phyloP scores from a whole-genome alignment of 2,113 vertebrate genomes.

The Sakesphorus luctuosus region DNA sequence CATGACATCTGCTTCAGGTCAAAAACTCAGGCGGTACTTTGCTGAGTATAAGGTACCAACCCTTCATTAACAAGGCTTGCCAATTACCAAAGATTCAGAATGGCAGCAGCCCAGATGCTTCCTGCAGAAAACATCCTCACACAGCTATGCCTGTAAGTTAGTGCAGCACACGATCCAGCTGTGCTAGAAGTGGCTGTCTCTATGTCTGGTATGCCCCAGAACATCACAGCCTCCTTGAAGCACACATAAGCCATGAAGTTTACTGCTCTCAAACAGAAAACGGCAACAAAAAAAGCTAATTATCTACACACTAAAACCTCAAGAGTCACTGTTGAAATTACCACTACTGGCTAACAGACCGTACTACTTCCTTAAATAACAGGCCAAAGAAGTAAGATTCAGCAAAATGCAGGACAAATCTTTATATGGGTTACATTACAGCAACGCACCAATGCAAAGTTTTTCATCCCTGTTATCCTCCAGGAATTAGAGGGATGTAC shows the following conservation, averaged over 20 bases:
- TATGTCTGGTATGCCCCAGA: neutral
- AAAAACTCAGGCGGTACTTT: neutral
- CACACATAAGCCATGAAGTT: neutral
- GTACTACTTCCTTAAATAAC: neutral
- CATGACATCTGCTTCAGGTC: neutral
- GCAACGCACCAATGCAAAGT: neutral
- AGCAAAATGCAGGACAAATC: neutral
- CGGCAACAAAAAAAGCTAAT: neutral
- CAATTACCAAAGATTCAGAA: neutral
- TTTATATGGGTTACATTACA: neutral
- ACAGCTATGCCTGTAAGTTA: neutral
- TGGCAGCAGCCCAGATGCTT: neutral
- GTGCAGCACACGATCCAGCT: neutral
- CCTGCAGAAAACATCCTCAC: neutral
- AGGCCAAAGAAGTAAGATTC: neutral
- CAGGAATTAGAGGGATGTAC: neutral
- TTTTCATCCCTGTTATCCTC: neutral
- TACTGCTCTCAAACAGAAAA: neutral
- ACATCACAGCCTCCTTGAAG: neutral
- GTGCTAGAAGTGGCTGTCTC: neutral
- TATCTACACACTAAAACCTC: neutral
- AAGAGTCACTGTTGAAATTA: neutral
- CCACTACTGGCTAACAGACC: neutral
- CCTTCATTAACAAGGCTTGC: neutral
- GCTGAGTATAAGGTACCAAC: neutral